Base-by-base conservation (phyloP, 2,888 invertebrate species). In the Cryptocephalus primarius region DNA sequence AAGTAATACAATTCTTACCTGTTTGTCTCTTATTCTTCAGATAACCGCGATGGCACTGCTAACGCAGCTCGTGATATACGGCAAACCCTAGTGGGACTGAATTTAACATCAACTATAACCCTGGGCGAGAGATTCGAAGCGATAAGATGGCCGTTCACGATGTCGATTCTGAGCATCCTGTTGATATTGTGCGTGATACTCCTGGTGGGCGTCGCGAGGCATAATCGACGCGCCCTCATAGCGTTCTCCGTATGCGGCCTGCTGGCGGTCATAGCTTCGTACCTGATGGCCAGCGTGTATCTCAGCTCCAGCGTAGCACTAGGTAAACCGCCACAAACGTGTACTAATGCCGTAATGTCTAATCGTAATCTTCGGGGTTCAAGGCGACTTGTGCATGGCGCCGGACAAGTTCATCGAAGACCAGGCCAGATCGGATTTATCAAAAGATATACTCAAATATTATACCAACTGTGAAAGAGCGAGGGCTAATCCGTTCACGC, bases 211-310 rank as follows among this genome's bases (percentile, higher is more conserved):
- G 88, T 93, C 52, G 88, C 90, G 12, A 75, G 85, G 31, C 89
- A 92, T 69, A 91, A 89, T 12, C 80, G 92, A 43, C 90, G 91
- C 62, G 88, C 91, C 44, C 78, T 94, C 45, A 86, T 94, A 61
- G 79, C 88, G 74, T 89, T 92, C 60, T 90, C 90, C 52, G 92
- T 92, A 31, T 84, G 90, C 69, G 84, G 85, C 39, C 72, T 88
- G 14, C 77, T 95, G 61, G 90, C 89, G 33, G 88, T 94, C 34
- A 86, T 89, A 55, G 79, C 86, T 47, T 89, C 90, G 53, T 94
- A 92, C 88, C 75, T 90, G 59, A 84, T 89, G 75, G 85, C 88
- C 44, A 91, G 92, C 46, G 69, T 91, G 51, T 89, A 93, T 72
- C 77, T 92, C 53, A 87, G 88, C 43, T 80, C 84, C 32, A 49